These are phyloP conservation scores for Merops nubicus DNA, from an alignment of 2,113 vertebrate species.

Conservation along the genomic window DNA sequence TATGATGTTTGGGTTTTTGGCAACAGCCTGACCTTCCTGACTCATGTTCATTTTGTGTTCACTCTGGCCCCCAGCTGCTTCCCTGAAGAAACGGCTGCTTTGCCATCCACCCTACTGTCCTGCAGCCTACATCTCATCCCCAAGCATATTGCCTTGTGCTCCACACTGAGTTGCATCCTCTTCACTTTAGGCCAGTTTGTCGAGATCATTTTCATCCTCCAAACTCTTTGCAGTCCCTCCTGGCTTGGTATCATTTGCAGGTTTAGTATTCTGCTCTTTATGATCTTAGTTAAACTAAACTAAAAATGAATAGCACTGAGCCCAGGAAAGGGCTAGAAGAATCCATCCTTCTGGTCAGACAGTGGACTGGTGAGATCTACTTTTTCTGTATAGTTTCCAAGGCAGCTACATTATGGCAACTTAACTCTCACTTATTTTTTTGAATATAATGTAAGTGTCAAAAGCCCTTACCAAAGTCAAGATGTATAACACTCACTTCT, in stretches of 20 bases:
- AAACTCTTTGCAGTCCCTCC: background rate
- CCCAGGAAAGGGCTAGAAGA: background rate
- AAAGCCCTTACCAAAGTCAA: background rate
- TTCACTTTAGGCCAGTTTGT: background rate
- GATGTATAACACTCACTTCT: background rate
- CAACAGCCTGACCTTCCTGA: background rate
- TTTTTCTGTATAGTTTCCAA: background rate
- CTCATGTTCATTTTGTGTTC: background rate
- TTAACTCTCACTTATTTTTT: background rate
- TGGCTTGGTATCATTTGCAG: background rate
- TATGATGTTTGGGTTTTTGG: background rate
- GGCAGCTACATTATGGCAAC: background rate
- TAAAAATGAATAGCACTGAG: background rate
- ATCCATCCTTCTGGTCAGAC: background rate
- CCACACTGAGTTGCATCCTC: background rate
- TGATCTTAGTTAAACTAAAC: background rate
- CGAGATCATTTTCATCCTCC: background rate
- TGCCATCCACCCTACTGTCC: background rate
- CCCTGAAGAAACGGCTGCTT: background rate
- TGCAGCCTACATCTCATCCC: background rate
- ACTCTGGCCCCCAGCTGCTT: background rate
- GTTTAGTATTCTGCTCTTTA: background rate
- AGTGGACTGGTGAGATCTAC: background rate
- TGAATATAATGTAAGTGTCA: background rate
- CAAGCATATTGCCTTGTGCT: accelerated